Evolutionary conservation across 2,797 vertebrate species (phyloP), one percentile per base, ranked within the genome.

Genomic region (Oophaga sylvatica): DNA sequence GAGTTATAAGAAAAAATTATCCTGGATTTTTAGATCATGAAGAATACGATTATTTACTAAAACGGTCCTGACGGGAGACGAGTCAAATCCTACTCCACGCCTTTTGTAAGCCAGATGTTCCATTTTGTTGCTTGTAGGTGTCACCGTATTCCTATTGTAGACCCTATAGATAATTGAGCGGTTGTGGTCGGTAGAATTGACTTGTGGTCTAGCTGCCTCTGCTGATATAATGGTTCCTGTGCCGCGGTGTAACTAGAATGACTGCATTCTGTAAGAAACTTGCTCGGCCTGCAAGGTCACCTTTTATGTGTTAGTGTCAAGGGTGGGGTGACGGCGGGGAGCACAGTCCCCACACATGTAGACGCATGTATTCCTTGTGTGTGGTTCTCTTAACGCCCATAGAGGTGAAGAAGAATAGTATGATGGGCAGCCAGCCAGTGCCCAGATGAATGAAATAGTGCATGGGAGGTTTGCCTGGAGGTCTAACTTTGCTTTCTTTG

Each of bases 201-300:
- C 60, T 87, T 87, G 80, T 83, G 80, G 80, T 87, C 57, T 80
- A 26, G 15, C 70, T 60, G 13, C 67, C 0, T 77, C 70, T 70
- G n/a, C 78, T 17, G 57, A 10, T 48, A 20, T 17, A 22, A 45
- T 19, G 57, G 73, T 67, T 22, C 20, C 10, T 80, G 65, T 62
- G 17, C 79, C 31, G 56, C 12, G 13, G 35, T 71, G 11, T 87
- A 82, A 87, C 86, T 29, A 68, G 45, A 82, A 59, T 68, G 60
- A 83, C 86, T 82, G 19, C 70, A 83, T 83, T 77, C 73, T 78
- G 17, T 22, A 16, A 45, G 60, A 70, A 78, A 83, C 86, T 78
- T 83, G 70, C 48, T 87, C 5, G 53, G 56, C 78, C 67, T 87
- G 78, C 77, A 81, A 62, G 13, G 57, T 70, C 57, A 19, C 70